A percentile compares a stretch with the other conserved stretches of the same genome.
These are phyloP conservation scores for Tribolium madens DNA, from an alignment of 1,140 invertebrate genomes.

Conservation along the genomic window DNA sequence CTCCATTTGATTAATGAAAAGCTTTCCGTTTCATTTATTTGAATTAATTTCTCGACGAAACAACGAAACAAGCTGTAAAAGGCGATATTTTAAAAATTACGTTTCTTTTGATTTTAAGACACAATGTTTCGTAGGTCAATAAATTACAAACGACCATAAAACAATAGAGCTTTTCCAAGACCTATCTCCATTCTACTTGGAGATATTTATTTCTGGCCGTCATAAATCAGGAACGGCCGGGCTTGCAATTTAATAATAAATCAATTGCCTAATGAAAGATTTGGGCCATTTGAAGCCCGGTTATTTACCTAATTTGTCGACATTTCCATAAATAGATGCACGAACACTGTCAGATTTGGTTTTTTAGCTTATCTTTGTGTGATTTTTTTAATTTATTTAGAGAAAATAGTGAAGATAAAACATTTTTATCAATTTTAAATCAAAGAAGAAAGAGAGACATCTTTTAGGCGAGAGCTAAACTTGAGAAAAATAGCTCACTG, in stretches of 20 bases:
- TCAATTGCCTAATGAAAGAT: constrained; percentile 23
- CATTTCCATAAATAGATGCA: neutral
- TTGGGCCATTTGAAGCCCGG: neutral
- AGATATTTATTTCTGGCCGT: constrained; percentile 33
- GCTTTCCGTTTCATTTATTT: constrained; percentile 23
- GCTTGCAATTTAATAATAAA: constrained; percentile 31
- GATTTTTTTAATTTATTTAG: too few species aligned
- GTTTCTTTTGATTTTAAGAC: constrained; percentile 9
- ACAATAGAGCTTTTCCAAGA: constrained; percentile 28
- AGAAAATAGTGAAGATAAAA: neutral
- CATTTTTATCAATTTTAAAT: neutral
- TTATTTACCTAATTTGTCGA: neutral
- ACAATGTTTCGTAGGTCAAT: constrained; percentile 16
- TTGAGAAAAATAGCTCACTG: too few species aligned
- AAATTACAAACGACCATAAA: constrained; percentile 33
- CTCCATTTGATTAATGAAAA: neutral
- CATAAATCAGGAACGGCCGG: constrained; percentile 26
- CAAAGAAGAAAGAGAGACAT: too few species aligned
- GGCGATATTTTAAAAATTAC: constrained; percentile 15
- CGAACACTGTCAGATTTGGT: neutral
- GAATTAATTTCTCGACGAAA: neutral
- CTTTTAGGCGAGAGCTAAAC: too few species aligned
- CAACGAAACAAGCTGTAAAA: constrained; percentile 14
- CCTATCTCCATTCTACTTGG: constrained; percentile 21
- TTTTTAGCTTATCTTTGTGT: too few species aligned